A percentile compares a stretch with the other conserved stretches of the same genome.
phyloP scores from a whole-genome alignment of 2,888 invertebrate genomes.

The Aphidoletes aphidimyza region DNA sequence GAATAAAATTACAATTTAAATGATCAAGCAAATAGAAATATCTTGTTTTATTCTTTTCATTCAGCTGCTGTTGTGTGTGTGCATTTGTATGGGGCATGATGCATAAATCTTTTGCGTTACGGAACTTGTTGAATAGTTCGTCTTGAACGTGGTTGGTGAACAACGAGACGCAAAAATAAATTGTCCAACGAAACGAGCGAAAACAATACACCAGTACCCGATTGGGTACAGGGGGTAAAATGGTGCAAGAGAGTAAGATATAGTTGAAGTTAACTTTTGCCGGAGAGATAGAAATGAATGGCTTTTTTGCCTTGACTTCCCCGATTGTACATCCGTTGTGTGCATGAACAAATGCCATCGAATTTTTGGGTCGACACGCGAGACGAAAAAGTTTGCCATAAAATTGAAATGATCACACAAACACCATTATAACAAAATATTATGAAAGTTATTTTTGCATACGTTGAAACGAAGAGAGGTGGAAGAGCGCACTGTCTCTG shows the following conservation, averaged over 20 bases:
- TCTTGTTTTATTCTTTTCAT: neutral
- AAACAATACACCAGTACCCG: neutral
- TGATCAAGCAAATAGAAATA: slow-evolving; percentile 23
- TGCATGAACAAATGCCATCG: slow-evolving; percentile 15
- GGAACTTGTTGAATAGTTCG: slow-evolving; percentile 48
- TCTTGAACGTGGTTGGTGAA: neutral
- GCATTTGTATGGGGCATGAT: neutral
- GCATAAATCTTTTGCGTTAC: slow-evolving; percentile 29
- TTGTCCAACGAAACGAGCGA: neutral
- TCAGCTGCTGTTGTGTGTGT: no score
- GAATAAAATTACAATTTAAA: neutral
- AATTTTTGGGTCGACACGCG: neutral
- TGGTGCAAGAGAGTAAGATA: neutral
- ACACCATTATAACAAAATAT: slow-evolving; percentile 30
- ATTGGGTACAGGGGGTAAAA: neutral
- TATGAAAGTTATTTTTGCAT: neutral
- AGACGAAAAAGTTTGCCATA: neutral
- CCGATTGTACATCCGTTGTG: slow-evolving; percentile 30
- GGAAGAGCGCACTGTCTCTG: neutral
- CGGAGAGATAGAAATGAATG: neutral
- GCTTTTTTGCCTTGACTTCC: slow-evolving; percentile 20
- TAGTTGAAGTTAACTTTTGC: slow-evolving; percentile 6
- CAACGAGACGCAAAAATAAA: neutral
- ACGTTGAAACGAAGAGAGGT: neutral
- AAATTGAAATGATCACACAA: slow-evolving; percentile 37